Evolutionary conservation across 2,113 vertebrate species (phyloP).

Genomic region (Scortum barcoo): DNA sequence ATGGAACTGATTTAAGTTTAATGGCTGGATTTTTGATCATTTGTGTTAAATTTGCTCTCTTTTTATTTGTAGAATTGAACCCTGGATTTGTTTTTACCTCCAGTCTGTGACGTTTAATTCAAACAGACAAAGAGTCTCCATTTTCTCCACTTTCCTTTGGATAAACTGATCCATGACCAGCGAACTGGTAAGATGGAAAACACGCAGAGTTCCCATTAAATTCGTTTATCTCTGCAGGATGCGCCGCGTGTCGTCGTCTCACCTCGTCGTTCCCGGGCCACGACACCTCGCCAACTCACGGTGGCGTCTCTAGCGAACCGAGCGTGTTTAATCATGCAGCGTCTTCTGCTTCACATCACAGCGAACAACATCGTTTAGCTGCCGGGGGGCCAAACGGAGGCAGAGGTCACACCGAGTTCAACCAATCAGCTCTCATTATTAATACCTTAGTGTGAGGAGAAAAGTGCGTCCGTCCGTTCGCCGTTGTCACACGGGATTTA

Average conservation of each 20-base stretch:
- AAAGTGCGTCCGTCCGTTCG: background rate
- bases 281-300: background rate
- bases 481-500: background rate
- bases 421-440: conserved; percentile 7
- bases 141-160: too few species aligned
- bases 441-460: conserved; percentile 1
- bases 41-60: too few species aligned
- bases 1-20: too few species aligned
- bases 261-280: conserved; percentile 5
- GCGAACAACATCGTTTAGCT: conserved; percentile 12
- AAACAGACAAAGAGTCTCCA: too few species aligned
- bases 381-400: background rate
- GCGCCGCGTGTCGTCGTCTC: background rate
- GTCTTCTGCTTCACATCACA: conserved; percentile 23
- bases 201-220: background rate
- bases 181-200: background rate
- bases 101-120: too few species aligned
- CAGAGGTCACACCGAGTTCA: conserved; percentile 4
- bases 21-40: too few species aligned
- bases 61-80: too few species aligned
- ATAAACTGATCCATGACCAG: background rate
- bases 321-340: conserved; percentile 11
- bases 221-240: background rate
- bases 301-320: background rate
- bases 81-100: too few species aligned